Evolutionary conservation across 2,888 invertebrate genomes (phyloP).

Genomic region (Pyrgus malvae): DNA sequence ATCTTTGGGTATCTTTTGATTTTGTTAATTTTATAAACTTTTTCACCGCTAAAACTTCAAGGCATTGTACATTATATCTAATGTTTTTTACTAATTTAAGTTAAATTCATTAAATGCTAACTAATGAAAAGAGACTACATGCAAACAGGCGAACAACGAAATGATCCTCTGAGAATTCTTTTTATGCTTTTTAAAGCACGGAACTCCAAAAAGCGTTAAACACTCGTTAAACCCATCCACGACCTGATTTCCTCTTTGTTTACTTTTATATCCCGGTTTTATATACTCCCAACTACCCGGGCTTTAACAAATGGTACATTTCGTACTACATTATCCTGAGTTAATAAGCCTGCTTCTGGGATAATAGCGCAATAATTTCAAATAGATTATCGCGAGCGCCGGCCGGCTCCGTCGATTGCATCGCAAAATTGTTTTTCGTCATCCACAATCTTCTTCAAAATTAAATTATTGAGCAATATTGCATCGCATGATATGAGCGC

Average conservation of each 20-base stretch:
- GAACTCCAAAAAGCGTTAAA: too few relatives aligned
- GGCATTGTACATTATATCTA: too few relatives aligned
- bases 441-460: slow-evolving; percentile 1
- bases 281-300: slow-evolving; percentile 31
- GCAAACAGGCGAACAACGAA: too few relatives aligned
- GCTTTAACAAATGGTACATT: slow-evolving; percentile 20
- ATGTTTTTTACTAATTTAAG: too few relatives aligned
- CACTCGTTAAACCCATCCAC: slow-evolving; percentile 51
- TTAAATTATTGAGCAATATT: background rate
- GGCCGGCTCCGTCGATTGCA: background rate
- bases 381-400: slow-evolving; percentile 8
- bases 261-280: slow-evolving; percentile 42
- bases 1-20: too few relatives aligned
- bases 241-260: slow-evolving; percentile 48
- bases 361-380: slow-evolving; percentile 21
- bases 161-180: too few relatives aligned
- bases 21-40: too few relatives aligned
- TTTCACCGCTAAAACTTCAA: too few relatives aligned
- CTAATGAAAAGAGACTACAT: too few relatives aligned
- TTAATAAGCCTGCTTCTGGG: slow-evolving; percentile 16
- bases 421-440: background rate
- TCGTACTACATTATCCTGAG: slow-evolving; percentile 20
- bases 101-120: too few relatives aligned
- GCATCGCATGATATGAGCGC: too few relatives aligned
- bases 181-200: too few relatives aligned